A percentile compares a stretch with the other conserved stretches of the same genome.
Conservation (phyloP, 2,888 invertebrate species). For the Pyrocoelia pectoralis region DNA sequence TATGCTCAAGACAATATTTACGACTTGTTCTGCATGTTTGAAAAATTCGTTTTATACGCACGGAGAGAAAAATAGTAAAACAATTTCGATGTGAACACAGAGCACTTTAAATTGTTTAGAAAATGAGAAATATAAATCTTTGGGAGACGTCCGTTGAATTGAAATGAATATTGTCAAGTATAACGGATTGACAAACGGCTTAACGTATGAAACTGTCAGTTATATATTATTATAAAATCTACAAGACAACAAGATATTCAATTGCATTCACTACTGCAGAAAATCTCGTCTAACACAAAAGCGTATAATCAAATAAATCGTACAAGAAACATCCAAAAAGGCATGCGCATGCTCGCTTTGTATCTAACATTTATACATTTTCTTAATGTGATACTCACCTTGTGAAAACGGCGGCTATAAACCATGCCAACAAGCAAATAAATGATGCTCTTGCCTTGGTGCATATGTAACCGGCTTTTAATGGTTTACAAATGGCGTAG, state of each 20-base stretch:
- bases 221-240: slow-evolving; percentile 31
- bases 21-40: too few relatives aligned
- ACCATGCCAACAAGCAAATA: slow-evolving; percentile 85
- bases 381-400: slow-evolving; percentile 67
- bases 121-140: slow-evolving; percentile 21
- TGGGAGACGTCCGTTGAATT: slow-evolving; percentile 23
- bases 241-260: slow-evolving; percentile 27
- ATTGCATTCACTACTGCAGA: slow-evolving; percentile 26
- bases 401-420: slow-evolving; percentile 83
- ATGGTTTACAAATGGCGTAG: slow-evolving; percentile 89
- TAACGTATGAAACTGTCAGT: slow-evolving; percentile 29
- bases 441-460: slow-evolving; percentile 84
- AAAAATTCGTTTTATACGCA: too few relatives aligned
- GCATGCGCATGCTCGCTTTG: slow-evolving; percentile 28
- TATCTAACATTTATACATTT: slow-evolving; percentile 13
- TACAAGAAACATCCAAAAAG: slow-evolving; percentile 26
- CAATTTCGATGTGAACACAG: too few relatives aligned
- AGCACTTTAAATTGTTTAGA: not conserved
- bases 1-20: too few relatives aligned
- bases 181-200: slow-evolving; percentile 19
- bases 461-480: slow-evolving; percentile 89
- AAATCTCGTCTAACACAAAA: slow-evolving; percentile 28
- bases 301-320: slow-evolving; percentile 32
- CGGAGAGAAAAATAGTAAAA: too few relatives aligned
- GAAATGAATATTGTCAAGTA: slow-evolving; percentile 20